Evolutionary conservation across 2,797 vertebrate genomes (phyloP).

Genomic region (Sciaenops ocellatus): DNA sequence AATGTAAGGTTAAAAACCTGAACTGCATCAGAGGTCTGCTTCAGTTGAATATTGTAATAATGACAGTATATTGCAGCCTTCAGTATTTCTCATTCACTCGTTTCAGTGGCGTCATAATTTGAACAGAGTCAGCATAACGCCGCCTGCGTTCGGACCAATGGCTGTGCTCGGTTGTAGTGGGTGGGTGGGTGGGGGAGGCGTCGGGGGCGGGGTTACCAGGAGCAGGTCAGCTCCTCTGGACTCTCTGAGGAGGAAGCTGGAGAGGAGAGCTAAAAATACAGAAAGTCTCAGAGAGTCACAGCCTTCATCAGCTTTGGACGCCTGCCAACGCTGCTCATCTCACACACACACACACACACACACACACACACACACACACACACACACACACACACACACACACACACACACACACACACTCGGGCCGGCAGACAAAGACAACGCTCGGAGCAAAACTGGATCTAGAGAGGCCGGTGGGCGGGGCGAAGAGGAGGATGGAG

Average conservation of each 20-base stretch:
- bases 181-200: not conserved
- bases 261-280: conserved; percentile 79
- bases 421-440: conserved; percentile 74
- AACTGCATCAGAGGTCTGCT: too few species aligned
- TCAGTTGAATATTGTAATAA: too few species aligned
- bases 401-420: conserved; percentile 39
- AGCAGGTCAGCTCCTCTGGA: conserved; percentile 43
- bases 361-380: conserved; percentile 33
- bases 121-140: not conserved
- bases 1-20: too few species aligned
- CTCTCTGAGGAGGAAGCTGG: conserved; percentile 49
- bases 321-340: conserved; percentile 40
- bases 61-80: not conserved
- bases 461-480: conserved; percentile 68
- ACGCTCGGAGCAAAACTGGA: conserved; percentile 68
- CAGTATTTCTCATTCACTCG: not conserved
- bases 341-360: conserved; percentile 23
- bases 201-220: not conserved
- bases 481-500: conserved; percentile 61
- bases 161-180: not conserved
- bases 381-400: conserved; percentile 28
- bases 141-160: not conserved
- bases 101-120: not conserved
- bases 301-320: conserved; percentile 50
- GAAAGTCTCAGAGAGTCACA: conserved; percentile 71